Base-by-base conservation (phyloP, 2,113 vertebrate genomes). In the Xenopus laevis region DNA sequence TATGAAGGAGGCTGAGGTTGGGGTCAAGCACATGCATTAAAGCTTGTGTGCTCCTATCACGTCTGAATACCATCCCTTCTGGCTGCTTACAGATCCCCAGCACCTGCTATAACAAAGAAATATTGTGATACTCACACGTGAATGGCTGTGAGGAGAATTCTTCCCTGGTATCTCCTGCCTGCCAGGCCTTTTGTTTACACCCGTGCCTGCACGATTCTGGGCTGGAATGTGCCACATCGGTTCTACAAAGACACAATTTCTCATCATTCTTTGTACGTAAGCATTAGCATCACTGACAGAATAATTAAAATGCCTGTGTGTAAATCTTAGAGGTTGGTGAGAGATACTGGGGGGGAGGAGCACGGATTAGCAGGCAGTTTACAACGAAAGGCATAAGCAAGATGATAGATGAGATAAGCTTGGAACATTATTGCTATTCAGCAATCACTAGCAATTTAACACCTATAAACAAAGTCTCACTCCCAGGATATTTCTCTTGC, bases 161-260 rank as follows among this genome's bases (percentile, higher is more conserved):
- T 94, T 96, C 64, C 92, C 92, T 0, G 84, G 82, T 10, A 84
- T 20, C 7, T 98, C 95, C 85, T 94, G 94, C 79, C 92, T 84
- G 82, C 84, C 62, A 0, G 83, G 1, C 30, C 92, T 88, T 74
- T 94, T 94, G 85, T 81, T 90, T 11, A 79, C 68, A 0, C 84
- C 87, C n/a, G 79, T 82, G 0, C 89, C 84, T 15, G 88, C 82
- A 59, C 94, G 85, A 5, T 89, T 80, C 15, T 88, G 86, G 0
- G 79, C 87, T 0, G 95, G 93, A 53, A 96, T 87, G 60, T 96
- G 94, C 95, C 95, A 98, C 78, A 95, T 77, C 7, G 94, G 94
- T 70, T 98, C 95, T 97, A 87, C 7, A 63, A 71, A 18, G 83
- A 21, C 70, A 16, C 40, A 17, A 18, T 4, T 18, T 17, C 3